Percentiles rank a stretch among this genome's conserved stretches.
These are phyloP conservation scores for Dendronephthya gigantea DNA, from an alignment of 64 coral and sea anemone genomes.

Conservation along the genomic window DNA sequence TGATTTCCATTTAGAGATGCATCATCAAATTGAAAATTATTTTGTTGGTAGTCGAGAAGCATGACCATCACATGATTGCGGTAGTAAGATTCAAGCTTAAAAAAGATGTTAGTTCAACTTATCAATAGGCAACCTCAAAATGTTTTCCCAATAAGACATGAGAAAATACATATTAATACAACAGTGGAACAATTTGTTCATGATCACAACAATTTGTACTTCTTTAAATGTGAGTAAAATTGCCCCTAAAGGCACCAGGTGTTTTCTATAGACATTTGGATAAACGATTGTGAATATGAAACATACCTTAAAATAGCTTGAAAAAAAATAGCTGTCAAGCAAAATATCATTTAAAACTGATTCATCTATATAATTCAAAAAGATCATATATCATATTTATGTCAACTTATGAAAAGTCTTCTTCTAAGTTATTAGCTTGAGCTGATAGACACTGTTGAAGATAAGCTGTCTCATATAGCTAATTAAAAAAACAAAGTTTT, in stretches of 20 bases:
- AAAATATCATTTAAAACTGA: slow-evolving; percentile 74
- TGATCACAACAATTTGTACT: too few species aligned
- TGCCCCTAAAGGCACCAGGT: too few species aligned
- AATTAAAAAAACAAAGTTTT: too few species aligned
- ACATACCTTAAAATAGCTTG: slow-evolving; percentile 93
- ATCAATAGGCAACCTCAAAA: background rate
- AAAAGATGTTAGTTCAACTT: background rate
- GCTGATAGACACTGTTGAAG: too few species aligned
- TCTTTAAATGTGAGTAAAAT: too few species aligned
- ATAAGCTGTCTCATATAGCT: too few species aligned
- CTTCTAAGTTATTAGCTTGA: too few species aligned
- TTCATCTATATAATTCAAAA: slow-evolving; percentile 47
- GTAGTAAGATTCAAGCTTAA: slow-evolving; percentile 76
- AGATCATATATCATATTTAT: background rate
- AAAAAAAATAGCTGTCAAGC: slow-evolving; percentile 97
- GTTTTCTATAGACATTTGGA: background rate
- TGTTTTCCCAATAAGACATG: too few species aligned
- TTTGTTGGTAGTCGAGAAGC: slow-evolving; percentile 92
- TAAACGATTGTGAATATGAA: background rate
- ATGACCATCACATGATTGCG: slow-evolving; percentile 72
- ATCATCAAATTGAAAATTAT: slow-evolving; percentile 97
- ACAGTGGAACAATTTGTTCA: too few species aligned
- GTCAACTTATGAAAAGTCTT: too few species aligned
- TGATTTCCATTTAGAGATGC: slow-evolving; percentile 41
- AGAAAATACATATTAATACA: too few species aligned